phyloP scores from a whole-genome alignment of 2,113 vertebrate genomes.

The Eolophus roseicapilla region DNA sequence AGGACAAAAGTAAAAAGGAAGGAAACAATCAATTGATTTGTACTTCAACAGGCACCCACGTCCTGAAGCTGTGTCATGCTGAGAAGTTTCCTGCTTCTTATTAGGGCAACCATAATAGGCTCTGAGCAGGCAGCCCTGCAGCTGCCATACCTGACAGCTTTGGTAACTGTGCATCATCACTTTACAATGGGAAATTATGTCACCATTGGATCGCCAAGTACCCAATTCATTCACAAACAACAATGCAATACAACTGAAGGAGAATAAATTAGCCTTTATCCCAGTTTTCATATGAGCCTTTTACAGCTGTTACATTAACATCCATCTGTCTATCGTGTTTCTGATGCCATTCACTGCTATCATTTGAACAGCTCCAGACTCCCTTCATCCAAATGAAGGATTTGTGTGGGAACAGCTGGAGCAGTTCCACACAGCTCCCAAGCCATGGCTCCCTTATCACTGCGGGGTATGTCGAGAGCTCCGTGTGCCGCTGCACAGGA shows the following conservation, averaged over 20 bases:
- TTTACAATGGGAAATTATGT: slow-evolving; percentile 22
- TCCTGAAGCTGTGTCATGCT: not conserved
- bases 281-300: not conserved
- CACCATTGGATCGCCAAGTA: not conserved
- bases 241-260: slow-evolving; percentile 7
- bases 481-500: not conserved
- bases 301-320: slow-evolving; percentile 50
- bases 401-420: slow-evolving; percentile 55
- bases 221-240: slow-evolving; percentile 10
- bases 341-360: slow-evolving; percentile 19
- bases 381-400: slow-evolving; percentile 37
- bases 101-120: not conserved
- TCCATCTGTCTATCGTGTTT: slow-evolving; percentile 18
- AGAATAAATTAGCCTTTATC: slow-evolving; percentile 49
- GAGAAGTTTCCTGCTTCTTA: not conserved
- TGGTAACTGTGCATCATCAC: slow-evolving; percentile 26
- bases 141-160: slow-evolving; percentile 19
- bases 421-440: not conserved
- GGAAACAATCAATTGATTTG: not conserved
- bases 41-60: accelerated
- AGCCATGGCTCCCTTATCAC: not conserved
- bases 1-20: not conserved
- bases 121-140: not conserved
- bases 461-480: not conserved
- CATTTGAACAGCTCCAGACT: not conserved